These are phyloP conservation scores for Yponomeuta evonymella DNA, from an alignment of 2,888 invertebrate species.

Conservation along the genomic window DNA sequence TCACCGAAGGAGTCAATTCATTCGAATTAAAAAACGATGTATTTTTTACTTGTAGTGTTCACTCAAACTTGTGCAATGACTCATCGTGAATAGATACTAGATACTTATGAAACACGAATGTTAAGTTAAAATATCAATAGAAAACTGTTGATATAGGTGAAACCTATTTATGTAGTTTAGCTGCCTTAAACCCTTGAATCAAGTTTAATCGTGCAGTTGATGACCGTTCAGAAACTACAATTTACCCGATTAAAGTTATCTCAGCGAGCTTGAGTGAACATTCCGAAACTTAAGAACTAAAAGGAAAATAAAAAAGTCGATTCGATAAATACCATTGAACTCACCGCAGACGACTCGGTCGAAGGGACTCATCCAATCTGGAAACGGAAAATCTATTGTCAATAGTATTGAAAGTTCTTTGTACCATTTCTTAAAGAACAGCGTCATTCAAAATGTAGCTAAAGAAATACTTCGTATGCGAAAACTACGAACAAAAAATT, in stretches of 20 bases:
- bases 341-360: conserved; percentile 96
- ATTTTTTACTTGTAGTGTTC: conserved; percentile 4
- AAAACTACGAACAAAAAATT: no score
- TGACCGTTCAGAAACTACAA: no score
- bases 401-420: conserved; percentile 73
- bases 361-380: conserved; percentile 97
- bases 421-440: conserved; percentile 40
- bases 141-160: no score
- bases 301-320: conserved; percentile 72
- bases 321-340: conserved; percentile 88
- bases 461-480: no score
- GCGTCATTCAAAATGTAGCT: not conserved
- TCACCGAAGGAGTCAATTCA: conserved; percentile 37
- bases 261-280: conserved; percentile 8
- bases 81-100: not conserved
- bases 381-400: conserved; percentile 80
- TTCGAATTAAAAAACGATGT: conserved; percentile 9
- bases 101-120: not conserved
- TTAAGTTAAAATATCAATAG: no score
- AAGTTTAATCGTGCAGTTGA: no score
- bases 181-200: no score
- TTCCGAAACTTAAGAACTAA: conserved; percentile 65
- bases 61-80: conserved; percentile 8
- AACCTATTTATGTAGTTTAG: no score
- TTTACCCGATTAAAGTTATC: no score